These are phyloP conservation scores for Physeter macrocephalus DNA, from an alignment of 2,113 vertebrate species.

Conservation along the genomic window DNA sequence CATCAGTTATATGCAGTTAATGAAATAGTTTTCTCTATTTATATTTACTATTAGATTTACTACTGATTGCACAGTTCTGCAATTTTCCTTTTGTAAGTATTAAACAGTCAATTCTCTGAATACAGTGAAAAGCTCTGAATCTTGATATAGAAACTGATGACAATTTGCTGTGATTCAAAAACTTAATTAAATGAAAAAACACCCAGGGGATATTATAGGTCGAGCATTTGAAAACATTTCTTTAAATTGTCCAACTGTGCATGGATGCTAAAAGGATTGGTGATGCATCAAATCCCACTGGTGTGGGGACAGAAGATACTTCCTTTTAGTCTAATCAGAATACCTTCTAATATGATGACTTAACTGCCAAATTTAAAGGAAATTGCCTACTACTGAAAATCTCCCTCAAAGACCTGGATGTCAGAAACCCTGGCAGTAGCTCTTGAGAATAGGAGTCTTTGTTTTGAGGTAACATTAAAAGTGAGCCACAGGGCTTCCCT, in stretches of 20 bases:
- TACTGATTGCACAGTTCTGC: neutral
- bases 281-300: neutral
- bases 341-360: neutral
- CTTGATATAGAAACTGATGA: neutral
- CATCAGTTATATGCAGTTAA: neutral
- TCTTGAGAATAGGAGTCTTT: neutral
- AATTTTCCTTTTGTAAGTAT: conserved; percentile 27
- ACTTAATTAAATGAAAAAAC: neutral
- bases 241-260: neutral
- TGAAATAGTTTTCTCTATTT: neutral
- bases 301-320: neutral
- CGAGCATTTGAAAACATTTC: neutral
- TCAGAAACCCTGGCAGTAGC: neutral
- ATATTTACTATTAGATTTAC: neutral
- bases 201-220: neutral
- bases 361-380: neutral
- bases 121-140: neutral
- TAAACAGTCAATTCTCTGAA: neutral
- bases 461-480: neutral
- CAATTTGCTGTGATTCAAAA: neutral
- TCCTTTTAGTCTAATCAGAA: neutral
- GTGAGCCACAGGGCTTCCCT: no score
- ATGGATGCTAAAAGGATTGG: neutral
- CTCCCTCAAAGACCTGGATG: neutral
- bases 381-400: neutral